Evolutionary conservation across 1,140 invertebrate species (phyloP), one percentile per base, ranked within the genome.

Genomic region (Solenopsis fugax): DNA sequence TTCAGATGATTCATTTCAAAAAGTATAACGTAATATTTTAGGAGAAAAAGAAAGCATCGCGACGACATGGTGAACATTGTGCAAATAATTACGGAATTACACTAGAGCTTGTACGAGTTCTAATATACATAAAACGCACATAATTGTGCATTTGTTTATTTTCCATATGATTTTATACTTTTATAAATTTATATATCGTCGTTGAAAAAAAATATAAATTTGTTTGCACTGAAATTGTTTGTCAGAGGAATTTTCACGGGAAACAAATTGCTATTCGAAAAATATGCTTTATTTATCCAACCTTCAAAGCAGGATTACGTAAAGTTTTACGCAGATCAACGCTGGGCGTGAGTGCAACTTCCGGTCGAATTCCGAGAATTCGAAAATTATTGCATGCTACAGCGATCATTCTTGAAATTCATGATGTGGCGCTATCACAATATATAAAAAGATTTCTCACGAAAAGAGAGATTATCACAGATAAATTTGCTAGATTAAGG

Each of bases 1-100:
- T 73, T 58, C 24, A 84, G 69, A 73, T 84, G 80, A 84, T 75
- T 84, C 80, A 84, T 84, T 60, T 69, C 41, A 84, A 73, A 84
- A 84, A 84, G 62, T 75, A 84, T 84, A 75, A 84, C 80, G 69
- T 75, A 75, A 84, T 84, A 84, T 75, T 84, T 84, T 62, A 73
- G 29, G 52, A 24, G 6, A 60, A 81, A 81, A 72, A 81, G n/a
- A 45, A 37, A 60, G 21, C 24, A 21, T 73, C 52, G 37, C 64
- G 37, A 82, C 7, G 52, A 75, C 48, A 54, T 41, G 21, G n/a
- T 34, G 21, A 73, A 12, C 24, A 24, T 73, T n/a, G 67, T 48
- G 80, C 69, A 64, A 84, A 73, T 84, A 73, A 84, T 60, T 64
- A 13, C 0, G 18, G 58, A 73, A 73, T 56, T 80, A 37, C 21